Base-by-base conservation (phyloP, 2,797 vertebrate species). In the Mormyrops boulengeri region DNA sequence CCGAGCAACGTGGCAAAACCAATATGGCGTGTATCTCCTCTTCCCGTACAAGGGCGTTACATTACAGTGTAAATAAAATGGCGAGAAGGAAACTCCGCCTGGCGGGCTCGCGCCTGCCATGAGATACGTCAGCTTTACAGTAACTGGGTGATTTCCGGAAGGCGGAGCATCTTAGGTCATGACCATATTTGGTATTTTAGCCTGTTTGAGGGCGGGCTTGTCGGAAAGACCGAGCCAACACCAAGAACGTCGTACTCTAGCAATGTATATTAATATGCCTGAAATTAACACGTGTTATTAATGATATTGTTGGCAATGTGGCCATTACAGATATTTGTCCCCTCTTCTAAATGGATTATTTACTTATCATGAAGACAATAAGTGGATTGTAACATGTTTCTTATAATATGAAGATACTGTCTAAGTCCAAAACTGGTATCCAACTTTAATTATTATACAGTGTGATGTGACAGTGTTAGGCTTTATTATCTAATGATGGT, bases 1-100 rank as follows among this genome's bases (percentile, higher is more conserved):
- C 26, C 26, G 26, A 30, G 91, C 95, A 96, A 96, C 96, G 96
- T 97, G 95, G 96, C 96, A 94, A 77, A 91, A 89, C 91, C 95
- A 96, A 97, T 95, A 97, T 97, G 96, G 96, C 96, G 96, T 92
- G 91, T 22, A 73, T 57, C 53, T 60, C 82, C 17, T 12, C 44
- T 19, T 62, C 38, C 41, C 49, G 30, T 26, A 80, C 19, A 4
- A 26, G 80, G 47, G 91, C 91, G 89, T 91, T 88, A 90, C 90
- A 89, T 88, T 55, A 87, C 14, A 52, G 80, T 95, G 94, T 93
- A 94, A 92, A 94, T 94, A 93, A 96, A 95, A 96, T 96, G 93
- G 95, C 95, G 94, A 91, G 88, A 82, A 19, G 88, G 90, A 9
- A 84, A 88, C 17, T 60, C 87, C 91, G 60, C 89, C 89, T 85